Conservation (phyloP, 2,113 vertebrate genomes). For the Cynopterus brachyotis region DNA sequence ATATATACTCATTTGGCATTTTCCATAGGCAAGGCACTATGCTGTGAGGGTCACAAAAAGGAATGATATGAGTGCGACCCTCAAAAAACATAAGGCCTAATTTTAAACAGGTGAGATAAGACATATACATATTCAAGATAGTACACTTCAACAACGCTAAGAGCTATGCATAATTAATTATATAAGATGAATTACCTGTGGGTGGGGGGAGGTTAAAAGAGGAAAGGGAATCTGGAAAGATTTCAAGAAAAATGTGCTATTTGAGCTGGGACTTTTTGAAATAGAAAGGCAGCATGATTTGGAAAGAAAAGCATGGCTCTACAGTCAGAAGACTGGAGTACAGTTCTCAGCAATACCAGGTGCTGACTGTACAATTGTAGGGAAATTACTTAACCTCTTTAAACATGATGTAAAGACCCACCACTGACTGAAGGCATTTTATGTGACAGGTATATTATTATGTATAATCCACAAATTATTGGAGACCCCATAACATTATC, state of each 20-base stretch:
- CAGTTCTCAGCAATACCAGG: background rate
- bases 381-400: background rate
- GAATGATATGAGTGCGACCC: background rate
- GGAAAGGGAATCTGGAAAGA: background rate
- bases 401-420: background rate
- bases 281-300: background rate
- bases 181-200: background rate
- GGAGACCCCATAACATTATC: background rate
- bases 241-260: background rate
- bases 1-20: background rate
- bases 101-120: background rate
- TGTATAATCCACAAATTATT: background rate
- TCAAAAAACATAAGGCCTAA: conserved; percentile 18
- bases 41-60: background rate
- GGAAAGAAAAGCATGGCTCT: background rate
- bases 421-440: background rate
- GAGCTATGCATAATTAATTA: background rate
- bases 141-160: background rate
- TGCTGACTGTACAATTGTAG: background rate
- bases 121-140: background rate
- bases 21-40: background rate
- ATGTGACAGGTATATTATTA: background rate
- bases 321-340: background rate
- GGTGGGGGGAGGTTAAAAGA: background rate
- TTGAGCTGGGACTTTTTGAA: background rate